These are phyloP conservation scores for Drosophila cardini DNA, from an alignment of 1,140 invertebrate species.

Conservation along the genomic window DNA sequence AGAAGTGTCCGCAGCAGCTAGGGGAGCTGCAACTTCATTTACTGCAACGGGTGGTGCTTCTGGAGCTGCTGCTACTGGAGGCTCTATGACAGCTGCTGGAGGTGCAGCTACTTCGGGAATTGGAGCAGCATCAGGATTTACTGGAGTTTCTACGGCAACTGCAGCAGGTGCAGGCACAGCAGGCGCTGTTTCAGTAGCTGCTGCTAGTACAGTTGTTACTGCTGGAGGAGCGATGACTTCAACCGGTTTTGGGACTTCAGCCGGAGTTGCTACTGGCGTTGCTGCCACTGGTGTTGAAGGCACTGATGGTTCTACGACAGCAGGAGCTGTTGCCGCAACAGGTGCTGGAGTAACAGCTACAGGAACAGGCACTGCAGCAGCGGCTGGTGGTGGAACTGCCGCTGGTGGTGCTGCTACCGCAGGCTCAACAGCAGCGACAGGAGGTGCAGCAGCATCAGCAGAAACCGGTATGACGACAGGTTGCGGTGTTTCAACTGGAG, in stretches of 20 bases:
- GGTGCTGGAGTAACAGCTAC: neutral
- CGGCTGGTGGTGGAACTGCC: neutral
- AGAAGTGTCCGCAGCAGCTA: neutral
- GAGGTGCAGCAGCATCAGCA: neutral
- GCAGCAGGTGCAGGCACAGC: neutral
- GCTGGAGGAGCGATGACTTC: neutral
- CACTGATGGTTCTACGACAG: slow-evolving; percentile 1
- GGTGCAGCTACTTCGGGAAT: neutral
- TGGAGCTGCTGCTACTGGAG: neutral
- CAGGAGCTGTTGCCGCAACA: neutral
- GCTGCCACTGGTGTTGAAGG: neutral
- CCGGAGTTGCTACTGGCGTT: neutral
- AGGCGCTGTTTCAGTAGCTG: neutral
- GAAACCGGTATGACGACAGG: neutral
- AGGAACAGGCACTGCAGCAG: neutral
- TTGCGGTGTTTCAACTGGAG: too few species aligned
- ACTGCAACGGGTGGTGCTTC: neutral
- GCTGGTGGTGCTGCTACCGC: too few species aligned
- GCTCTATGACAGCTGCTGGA: neutral
- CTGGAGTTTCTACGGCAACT: neutral
- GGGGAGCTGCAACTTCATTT: neutral
- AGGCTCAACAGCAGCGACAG: too few species aligned
- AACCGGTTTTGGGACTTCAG: too few species aligned
- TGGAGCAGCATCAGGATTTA: neutral
- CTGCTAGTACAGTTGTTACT: neutral